These are phyloP conservation scores for Theonella swinhoei DNA, from an alignment of 37 sponge, comb jelly and placozoan genomes.

Conservation along the genomic window DNA sequence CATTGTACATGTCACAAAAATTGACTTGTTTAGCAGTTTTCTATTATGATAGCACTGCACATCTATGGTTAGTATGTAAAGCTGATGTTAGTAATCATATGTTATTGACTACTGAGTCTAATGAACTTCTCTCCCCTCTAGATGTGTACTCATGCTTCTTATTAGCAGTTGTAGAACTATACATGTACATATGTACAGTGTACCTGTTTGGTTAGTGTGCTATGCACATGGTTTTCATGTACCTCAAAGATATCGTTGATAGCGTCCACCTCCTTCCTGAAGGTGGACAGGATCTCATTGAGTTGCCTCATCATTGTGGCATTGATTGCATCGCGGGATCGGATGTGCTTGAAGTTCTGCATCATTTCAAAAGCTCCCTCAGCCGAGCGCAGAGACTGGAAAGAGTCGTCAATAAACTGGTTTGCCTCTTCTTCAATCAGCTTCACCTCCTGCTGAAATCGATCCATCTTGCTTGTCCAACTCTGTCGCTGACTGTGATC, in stretches of 20 bases:
- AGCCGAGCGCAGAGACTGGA: slow-evolving; percentile 93
- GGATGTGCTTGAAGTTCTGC: slow-evolving; percentile 95
- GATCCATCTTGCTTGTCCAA: slow-evolving; percentile 89
- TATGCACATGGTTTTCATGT: no score
- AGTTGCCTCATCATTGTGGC: slow-evolving; percentile 96
- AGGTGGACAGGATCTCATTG: slow-evolving; percentile 90
- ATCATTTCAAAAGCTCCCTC: slow-evolving; percentile 99
- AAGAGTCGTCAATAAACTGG: slow-evolving; percentile 96
- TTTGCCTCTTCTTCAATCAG: slow-evolving; percentile 93
- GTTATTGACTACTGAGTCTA: no score
- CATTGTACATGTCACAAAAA: no score
- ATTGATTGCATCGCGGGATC: slow-evolving; percentile 93
- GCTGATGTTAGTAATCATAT: no score
- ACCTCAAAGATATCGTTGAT: slow-evolving; percentile 79
- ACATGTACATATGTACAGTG: not conserved
- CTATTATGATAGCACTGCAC: no score
- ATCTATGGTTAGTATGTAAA: no score
- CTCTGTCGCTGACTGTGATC: slow-evolving; percentile 64
- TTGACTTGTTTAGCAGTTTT: no score
- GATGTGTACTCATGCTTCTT: no score
- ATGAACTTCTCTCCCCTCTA: no score
- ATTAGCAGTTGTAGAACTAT: no score
- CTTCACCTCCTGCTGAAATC: slow-evolving; percentile 89
- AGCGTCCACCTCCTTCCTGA: slow-evolving; percentile 91
- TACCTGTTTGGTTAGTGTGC: not conserved